Conservation (phyloP, 2,113 vertebrate species). For the Danio rerio region GRCz12tu NC_133186.1:40271501-40272000, state of each 20-base stretch:
- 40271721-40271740: not conserved
- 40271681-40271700: constrained; percentile 5
- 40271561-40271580: too few relatives aligned
- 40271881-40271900: constrained; percentile 94
- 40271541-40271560: too few relatives aligned
- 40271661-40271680: not conserved
- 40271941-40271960: constrained; percentile 94
- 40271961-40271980: constrained; percentile 90
- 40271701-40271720: not conserved
- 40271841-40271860: constrained; percentile 89
- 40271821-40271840: constrained; percentile 87
- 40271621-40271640: not conserved
- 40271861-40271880: constrained; percentile 97
- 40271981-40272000: constrained; percentile 93
- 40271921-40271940: constrained; percentile 95
- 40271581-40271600: too few relatives aligned
- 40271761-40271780: constrained; percentile 7
- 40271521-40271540: too few relatives aligned
- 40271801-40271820: constrained; percentile 90
- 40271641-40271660: not conserved
- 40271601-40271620: too few relatives aligned
- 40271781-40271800: not conserved
- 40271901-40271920: constrained; percentile 90
- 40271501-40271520: too few relatives aligned
- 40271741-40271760: not conserved